A percentile compares a stretch with the other conserved stretches of the same genome.
phyloP scores from a whole-genome alignment of 2,888 invertebrate genomes.

The Coremacera marginata region DNA sequence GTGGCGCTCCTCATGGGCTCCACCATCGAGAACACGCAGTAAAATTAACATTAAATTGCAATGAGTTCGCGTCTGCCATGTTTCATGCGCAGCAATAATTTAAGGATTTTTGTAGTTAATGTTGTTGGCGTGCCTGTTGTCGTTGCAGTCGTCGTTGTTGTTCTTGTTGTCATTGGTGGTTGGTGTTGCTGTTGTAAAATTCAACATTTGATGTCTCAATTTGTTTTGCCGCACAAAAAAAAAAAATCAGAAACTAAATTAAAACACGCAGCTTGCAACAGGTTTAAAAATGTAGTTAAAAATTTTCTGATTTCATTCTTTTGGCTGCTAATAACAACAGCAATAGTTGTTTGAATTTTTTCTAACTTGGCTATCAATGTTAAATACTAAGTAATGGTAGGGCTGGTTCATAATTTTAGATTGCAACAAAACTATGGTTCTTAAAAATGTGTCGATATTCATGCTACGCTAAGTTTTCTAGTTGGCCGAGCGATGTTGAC shows the following conservation, averaged over 20 bases:
- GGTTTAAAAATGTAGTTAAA: slow-evolving; percentile 3
- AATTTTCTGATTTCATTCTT: background rate
- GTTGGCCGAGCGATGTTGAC: too few relatives aligned
- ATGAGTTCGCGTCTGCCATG: slow-evolving; percentile 29
- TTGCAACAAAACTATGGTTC: slow-evolving; percentile 1
- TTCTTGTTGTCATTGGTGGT: slow-evolving; percentile 1
- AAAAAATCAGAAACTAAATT: slow-evolving; percentile 22
- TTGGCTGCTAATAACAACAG: background rate
- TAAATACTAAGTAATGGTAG: too few relatives aligned
- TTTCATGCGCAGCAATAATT: slow-evolving; percentile 37
- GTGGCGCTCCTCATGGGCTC: slow-evolving; percentile 8
- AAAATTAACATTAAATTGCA: slow-evolving; percentile 44
- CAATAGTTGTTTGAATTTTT: background rate
- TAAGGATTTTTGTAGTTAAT: slow-evolving; percentile 35
- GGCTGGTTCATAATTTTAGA: background rate
- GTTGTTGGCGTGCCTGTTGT: slow-evolving; percentile 18
- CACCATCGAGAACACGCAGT: slow-evolving; percentile 32
- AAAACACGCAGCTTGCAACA: slow-evolving; percentile 13
- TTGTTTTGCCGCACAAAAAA: slow-evolving; percentile 21
- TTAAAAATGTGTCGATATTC: background rate
- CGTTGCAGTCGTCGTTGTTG: background rate
- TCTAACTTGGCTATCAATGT: too few relatives aligned
- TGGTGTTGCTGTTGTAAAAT: slow-evolving; percentile 15
- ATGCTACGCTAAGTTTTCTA: too few relatives aligned
- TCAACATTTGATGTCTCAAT: slow-evolving; percentile 44